phyloP scores from a whole-genome alignment of 2,113 vertebrate genomes.

The Atractosteus spatula region DNA sequence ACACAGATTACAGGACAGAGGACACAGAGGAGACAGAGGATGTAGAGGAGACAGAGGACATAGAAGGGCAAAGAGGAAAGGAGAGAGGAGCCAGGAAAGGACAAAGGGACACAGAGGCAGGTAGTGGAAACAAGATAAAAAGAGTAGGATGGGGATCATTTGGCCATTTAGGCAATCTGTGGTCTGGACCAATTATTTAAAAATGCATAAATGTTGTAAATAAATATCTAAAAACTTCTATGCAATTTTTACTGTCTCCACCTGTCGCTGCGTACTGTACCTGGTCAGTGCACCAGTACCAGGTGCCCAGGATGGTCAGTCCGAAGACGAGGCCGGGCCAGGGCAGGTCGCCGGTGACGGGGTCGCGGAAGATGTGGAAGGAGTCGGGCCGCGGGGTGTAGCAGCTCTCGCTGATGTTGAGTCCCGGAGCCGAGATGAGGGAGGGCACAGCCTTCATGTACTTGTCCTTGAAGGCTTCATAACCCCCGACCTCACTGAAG shows the following conservation, averaged over 20 bases:
- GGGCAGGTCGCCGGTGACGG: slow-evolving; percentile 77
- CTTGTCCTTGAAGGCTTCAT: slow-evolving; percentile 63
- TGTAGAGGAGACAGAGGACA: background rate
- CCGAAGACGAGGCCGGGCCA: slow-evolving; percentile 92
- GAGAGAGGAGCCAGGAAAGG: background rate
- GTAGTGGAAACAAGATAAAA: background rate
- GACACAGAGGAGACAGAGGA: background rate
- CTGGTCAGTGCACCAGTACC: slow-evolving; percentile 99
- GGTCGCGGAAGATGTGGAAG: slow-evolving; percentile 86
- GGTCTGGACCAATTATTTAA: no score
- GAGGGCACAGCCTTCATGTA: slow-evolving; percentile 83
- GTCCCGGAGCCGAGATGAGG: background rate
- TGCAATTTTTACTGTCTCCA: no score
- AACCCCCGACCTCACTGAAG: slow-evolving; percentile 81
- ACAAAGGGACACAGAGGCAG: background rate
- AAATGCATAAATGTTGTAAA: no score
- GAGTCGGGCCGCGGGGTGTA: slow-evolving; percentile 77
- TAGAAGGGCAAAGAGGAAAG: no score
- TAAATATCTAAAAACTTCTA: no score
- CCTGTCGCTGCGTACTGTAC: slow-evolving; percentile 49
- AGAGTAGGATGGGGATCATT: no score
- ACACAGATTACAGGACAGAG: background rate
- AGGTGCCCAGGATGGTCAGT: slow-evolving; percentile 74
- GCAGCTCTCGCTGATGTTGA: slow-evolving; percentile 45
- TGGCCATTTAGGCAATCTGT: no score